phyloP scores from a whole-genome alignment of 2,113 vertebrate genomes.

The Dipodomys merriami region DNA sequence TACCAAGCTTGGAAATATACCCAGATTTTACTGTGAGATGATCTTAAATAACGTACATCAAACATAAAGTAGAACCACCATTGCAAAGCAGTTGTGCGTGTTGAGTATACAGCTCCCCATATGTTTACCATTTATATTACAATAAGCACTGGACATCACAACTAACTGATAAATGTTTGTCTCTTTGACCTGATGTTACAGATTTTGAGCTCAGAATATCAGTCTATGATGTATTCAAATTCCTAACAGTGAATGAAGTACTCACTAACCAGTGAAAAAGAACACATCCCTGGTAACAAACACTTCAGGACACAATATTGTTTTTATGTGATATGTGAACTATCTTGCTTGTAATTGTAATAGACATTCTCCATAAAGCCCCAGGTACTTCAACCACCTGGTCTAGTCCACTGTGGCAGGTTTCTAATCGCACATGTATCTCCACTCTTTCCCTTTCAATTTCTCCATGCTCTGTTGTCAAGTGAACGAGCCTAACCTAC shows the following conservation, averaged over 20 bases:
- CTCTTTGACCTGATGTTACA: background rate
- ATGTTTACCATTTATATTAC: background rate
- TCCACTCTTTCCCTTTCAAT: background rate
- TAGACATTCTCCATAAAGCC: constrained; percentile 41
- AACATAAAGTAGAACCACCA: background rate
- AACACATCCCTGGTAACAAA: constrained; percentile 50
- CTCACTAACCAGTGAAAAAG: background rate
- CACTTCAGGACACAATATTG: constrained; percentile 12
- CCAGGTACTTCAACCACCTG: constrained; percentile 47
- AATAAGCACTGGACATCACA: background rate
- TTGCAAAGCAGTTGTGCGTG: background rate
- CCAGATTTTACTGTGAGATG: background rate
- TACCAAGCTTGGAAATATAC: background rate
- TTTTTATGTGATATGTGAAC: constrained; percentile 49
- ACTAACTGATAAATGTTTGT: background rate
- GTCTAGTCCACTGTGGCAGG: background rate
- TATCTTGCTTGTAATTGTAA: background rate
- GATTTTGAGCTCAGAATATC: background rate
- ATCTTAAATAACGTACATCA: background rate
- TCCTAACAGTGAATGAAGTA: background rate
- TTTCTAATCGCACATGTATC: constrained; percentile 32
- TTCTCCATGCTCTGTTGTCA: background rate
- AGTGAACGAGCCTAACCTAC: background rate
- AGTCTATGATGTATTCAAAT: background rate
- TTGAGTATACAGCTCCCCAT: background rate